These are phyloP conservation scores for Bugulina stolonifera DNA, from an alignment of 2,888 invertebrate genomes.

Conservation along the genomic window DNA sequence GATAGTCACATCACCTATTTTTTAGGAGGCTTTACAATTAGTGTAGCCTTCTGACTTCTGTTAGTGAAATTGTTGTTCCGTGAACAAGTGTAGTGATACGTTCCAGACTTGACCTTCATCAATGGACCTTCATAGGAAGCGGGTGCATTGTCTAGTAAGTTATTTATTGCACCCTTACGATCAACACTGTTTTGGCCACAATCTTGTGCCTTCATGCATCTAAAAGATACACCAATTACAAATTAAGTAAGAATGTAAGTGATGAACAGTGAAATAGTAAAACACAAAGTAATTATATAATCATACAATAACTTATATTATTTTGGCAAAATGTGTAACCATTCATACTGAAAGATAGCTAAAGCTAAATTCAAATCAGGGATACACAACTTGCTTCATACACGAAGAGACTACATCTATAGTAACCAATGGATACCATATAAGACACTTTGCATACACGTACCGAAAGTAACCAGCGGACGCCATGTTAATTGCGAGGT, in stretches of 20 bases:
- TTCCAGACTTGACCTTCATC: constrained; percentile 41
- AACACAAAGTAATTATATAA: too few relatives aligned
- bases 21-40: constrained; percentile 33
- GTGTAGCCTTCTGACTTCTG: constrained; percentile 44
- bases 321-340: too few relatives aligned
- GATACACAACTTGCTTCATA: too few relatives aligned
- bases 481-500: constrained; percentile 46
- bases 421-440: too few relatives aligned
- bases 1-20: too few relatives aligned
- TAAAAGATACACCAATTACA: constrained; percentile 31
- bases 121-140: constrained; percentile 48
- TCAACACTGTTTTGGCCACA: constrained; percentile 32
- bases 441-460: too few relatives aligned
- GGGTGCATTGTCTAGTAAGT: constrained; percentile 47
- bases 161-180: constrained; percentile 35
- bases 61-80: constrained; percentile 51
- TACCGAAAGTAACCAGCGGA: constrained; percentile 49
- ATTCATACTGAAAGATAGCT: too few relatives aligned
- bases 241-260: too few relatives aligned
- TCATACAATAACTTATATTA: too few relatives aligned
- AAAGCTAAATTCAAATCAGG: too few relatives aligned
- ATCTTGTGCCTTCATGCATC: constrained; percentile 34
- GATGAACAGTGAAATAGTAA: too few relatives aligned
- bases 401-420: too few relatives aligned
- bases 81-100: constrained; percentile 47